Conservation (phyloP, 2,113 vertebrate genomes). For the Callipepla squamata region DNA sequence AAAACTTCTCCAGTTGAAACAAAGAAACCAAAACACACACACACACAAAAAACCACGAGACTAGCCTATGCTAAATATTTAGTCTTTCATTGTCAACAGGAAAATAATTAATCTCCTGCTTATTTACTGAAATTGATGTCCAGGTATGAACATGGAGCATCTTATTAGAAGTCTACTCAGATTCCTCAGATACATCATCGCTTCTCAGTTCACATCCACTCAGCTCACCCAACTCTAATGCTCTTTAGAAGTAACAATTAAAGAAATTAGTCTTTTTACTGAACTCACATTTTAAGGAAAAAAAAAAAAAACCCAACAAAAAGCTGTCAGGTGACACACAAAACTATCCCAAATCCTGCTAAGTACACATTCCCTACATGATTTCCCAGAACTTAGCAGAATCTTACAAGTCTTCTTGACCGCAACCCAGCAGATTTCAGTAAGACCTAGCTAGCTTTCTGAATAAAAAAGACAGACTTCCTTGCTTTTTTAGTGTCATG, state of each 20-base stretch:
- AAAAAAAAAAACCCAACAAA: neutral
- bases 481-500: neutral
- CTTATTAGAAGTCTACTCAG: neutral
- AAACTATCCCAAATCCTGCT: neutral
- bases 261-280: neutral
- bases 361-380: neutral
- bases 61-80: neutral
- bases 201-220: neutral
- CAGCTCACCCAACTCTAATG: neutral
- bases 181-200: neutral
- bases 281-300: neutral
- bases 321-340: neutral
- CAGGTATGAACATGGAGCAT: neutral
- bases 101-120: neutral
- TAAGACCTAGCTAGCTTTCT: neutral
- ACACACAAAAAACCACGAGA: too few species aligned
- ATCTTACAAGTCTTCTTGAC: accelerated
- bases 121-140: neutral
- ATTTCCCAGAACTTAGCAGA: neutral
- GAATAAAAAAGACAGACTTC: neutral
- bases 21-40: neutral
- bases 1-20: neutral
- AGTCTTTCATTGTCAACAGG: neutral
- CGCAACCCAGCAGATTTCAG: neutral
- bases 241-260: neutral